Base-by-base conservation (phyloP, 2,888 invertebrate genomes). In the Luffia ferchaultella region DNA sequence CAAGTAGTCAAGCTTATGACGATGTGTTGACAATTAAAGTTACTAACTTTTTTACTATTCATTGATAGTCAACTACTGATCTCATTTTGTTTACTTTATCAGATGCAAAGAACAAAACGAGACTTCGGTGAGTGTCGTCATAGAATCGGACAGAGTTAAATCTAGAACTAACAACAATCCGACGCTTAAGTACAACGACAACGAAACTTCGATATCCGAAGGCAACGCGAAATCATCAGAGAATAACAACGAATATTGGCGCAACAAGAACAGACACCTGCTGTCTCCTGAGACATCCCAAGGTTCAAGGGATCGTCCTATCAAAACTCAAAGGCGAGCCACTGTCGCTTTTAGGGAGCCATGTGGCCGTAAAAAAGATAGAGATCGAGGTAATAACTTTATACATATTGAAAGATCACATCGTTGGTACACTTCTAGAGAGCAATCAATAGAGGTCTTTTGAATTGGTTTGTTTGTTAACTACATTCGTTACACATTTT, bases 71-170 rank as follows among this genome's bases (percentile, higher is more conserved):
- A n/a, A n/a, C n/a, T n/a, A n/a, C n/a, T n/a, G n/a, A n/a, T n/a
- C n/a, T n/a, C n/a, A n/a, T n/a, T n/a, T n/a, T n/a, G n/a, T n/a
- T n/a, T n/a, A n/a, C n/a, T 43, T 2, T 50, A 20, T 19, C 58
- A 80, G 82, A 55, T 78, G 78, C 59, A 80, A 78, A 58, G 79
- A 79, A 60, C 16, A 73, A 1, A 77, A 76, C 54, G 79, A 79
- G 52, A 70, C 67, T 0, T 74, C 76, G 12, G 70, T 71, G 0
- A 71, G 66, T 49, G 72, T 62, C 0, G 66, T 65, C 1, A 58
- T 66, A 0, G 73, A 73, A 12, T 50, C 64, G 0, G 64, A 64
- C 1, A 68, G 68, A 1, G 42, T 49, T 16, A 52, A 50, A 42
- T 49, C 50, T 30, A 55, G 64, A 54, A 61, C 67, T 58, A 62